phyloP scores from a whole-genome alignment of 92 coral and sea anemone genomes.

The Phenganax subtilis region DNA sequence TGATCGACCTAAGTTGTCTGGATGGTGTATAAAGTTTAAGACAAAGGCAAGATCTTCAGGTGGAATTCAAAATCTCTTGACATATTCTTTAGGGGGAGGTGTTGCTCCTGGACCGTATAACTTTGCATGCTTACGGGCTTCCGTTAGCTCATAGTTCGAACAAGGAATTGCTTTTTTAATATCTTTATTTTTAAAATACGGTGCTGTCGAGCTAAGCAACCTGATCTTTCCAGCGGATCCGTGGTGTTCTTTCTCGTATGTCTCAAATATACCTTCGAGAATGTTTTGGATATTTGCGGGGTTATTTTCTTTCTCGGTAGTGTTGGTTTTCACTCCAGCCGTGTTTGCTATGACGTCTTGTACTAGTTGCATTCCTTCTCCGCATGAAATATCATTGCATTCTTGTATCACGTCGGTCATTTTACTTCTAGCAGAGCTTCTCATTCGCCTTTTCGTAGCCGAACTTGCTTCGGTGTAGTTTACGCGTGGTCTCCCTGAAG shows the following conservation, averaged over 20 bases:
- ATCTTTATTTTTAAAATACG: constrained; percentile 46
- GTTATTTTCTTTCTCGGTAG: constrained; percentile 3
- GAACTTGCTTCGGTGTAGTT: constrained; percentile 33
- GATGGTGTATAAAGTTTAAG: constrained; percentile 38
- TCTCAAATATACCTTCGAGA: constrained; percentile 21
- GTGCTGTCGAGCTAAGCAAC: constrained; percentile 46
- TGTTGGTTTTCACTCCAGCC: neutral
- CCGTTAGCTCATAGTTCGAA: constrained; percentile 39
- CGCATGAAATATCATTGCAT: constrained; percentile 16
- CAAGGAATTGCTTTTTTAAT: constrained; percentile 38
- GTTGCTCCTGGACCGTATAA: constrained; percentile 40
- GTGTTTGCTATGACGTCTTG: constrained; percentile 16
- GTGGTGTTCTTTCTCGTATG: constrained; percentile 25
- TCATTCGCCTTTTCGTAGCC: constrained; percentile 37
- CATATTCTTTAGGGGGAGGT: constrained; percentile 25
- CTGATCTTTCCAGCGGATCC: constrained; percentile 28
- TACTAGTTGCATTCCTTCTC: constrained; percentile 26
- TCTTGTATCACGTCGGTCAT: constrained; percentile 7
- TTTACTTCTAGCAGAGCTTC: constrained; percentile 10
- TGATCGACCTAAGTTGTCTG: constrained; percentile 41
- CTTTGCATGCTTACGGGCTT: constrained; percentile 42
- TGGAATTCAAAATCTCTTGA: constrained; percentile 41
- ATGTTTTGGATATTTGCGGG: neutral
- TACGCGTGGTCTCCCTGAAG: constrained; percentile 35
- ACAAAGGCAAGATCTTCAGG: constrained; percentile 40